Conservation (phyloP, 1,140 invertebrate genomes). For the Holotrichia oblita region DNA sequence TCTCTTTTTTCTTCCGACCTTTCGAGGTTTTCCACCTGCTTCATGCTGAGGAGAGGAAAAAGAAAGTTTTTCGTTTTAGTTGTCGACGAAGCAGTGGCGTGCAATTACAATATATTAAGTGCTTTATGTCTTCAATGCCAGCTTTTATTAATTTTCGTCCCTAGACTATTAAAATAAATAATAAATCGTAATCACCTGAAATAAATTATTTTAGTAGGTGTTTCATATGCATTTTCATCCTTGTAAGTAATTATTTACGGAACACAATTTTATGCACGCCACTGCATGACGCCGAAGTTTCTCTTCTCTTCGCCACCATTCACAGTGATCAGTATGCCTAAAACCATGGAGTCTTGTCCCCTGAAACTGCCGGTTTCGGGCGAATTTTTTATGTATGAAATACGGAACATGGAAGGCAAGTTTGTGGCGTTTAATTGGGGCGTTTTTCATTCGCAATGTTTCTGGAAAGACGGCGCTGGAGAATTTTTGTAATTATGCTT, state of each 20-base stretch:
- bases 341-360: background rate
- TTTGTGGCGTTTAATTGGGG: background rate
- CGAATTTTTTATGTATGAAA: background rate
- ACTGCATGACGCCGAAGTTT: too few relatives aligned
- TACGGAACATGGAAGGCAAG: background rate
- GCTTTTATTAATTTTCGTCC: too few relatives aligned
- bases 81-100: background rate
- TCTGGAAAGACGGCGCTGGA: background rate
- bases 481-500: constrained; percentile 8
- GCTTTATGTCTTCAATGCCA: too few relatives aligned
- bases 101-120: background rate
- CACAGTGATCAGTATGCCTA: background rate
- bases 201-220: too few relatives aligned
- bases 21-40: background rate
- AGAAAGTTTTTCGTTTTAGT: background rate
- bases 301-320: background rate
- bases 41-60: background rate
- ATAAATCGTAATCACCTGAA: too few relatives aligned
- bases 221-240: too few relatives aligned
- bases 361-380: background rate
- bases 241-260: too few relatives aligned
- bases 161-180: too few relatives aligned
- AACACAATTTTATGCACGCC: too few relatives aligned
- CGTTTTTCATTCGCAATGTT: constrained; percentile 10
- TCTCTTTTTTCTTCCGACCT: background rate